Percentiles rank a stretch among this genome's conserved stretches.
Evolutionary conservation across 2,888 invertebrate species (phyloP).

Genomic region (Apoda limacodes): DNA sequence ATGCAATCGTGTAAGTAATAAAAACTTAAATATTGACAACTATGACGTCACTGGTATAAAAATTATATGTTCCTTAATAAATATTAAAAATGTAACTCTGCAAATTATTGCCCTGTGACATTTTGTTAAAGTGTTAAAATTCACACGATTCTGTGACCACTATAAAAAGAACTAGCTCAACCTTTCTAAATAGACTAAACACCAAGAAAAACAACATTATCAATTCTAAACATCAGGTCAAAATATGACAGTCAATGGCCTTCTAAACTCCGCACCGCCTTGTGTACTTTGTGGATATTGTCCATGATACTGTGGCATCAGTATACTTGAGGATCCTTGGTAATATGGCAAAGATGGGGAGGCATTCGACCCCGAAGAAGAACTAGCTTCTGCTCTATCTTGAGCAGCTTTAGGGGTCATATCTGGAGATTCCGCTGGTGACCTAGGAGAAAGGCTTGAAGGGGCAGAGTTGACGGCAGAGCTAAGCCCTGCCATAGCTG

Average conservation of each 20-base stretch:
- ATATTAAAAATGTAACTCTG: too few relatives aligned
- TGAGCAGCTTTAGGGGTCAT: constrained; percentile 53
- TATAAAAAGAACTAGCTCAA: too few relatives aligned
- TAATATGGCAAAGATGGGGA: constrained; percentile 72
- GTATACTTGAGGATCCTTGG: constrained; percentile 67
- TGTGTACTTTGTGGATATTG: constrained; percentile 69
- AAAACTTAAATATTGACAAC: too few relatives aligned
- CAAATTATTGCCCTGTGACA: too few relatives aligned
- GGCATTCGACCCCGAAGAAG: constrained; percentile 74
- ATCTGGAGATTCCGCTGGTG: constrained; percentile 70
- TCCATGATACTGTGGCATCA: constrained; percentile 77
- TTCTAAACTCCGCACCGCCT: constrained; percentile 76
- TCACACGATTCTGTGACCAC: too few relatives aligned
- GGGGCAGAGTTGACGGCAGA: constrained; percentile 54
- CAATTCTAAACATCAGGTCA: constrained; percentile 74
- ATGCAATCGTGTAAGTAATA: too few relatives aligned
- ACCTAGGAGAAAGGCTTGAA: constrained; percentile 55
- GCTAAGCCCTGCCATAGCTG: constrained; percentile 67
- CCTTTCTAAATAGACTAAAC: constrained; percentile 21
- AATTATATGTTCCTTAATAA: too few relatives aligned
- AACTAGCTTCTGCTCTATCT: constrained; percentile 67
- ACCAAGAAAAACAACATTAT: constrained; percentile 19
- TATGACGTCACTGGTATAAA: too few relatives aligned
- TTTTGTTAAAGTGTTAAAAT: too few relatives aligned
- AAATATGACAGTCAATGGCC: constrained; percentile 84